Base-by-base conservation (phyloP, 2,113 vertebrate species). In the Symphodus melops region DNA sequence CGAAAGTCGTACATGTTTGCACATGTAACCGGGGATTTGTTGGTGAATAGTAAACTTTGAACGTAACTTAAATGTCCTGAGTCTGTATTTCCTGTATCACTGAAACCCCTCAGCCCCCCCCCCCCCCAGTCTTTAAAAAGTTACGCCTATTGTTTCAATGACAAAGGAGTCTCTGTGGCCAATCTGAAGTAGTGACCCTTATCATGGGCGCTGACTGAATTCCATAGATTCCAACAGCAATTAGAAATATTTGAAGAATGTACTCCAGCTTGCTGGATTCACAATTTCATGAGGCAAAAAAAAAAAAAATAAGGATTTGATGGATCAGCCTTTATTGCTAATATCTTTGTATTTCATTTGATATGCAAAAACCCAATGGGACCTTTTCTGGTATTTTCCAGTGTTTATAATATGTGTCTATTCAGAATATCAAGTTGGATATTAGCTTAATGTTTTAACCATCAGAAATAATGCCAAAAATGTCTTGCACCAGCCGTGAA, bases 101-200 rank as follows among this genome's bases (percentile, higher is more conserved):
- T 53, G 68, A 74, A 68, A 28, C 65, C 36, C 20, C 21, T 1
- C 10, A 39, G 57, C 55, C 6, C 44, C 60, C 64, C 56, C 60
- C 64, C 56, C 60, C 33, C 11, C 9, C 39, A 53, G 46, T 33
- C 59, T 75, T 86, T 62, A 66, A 88, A 75, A 84, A 84, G 75
- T 86, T 68, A 60, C 62, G 57, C 39, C 85, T 58, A 87, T 90
- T 91, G 88, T 88, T 86, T 56, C 48, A 52, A 3, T 66, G 61
- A 92, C 91, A 91, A 91, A 82, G 69, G 80, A 42, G 85, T 49
- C 83, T 86, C 82, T 89, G 83, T 91, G 71, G 51, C 77, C 60
- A 72, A 70, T 53, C 61, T 57, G 64, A 79, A 69, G 75, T 42
- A 28, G 44, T 7, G 59, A 73, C 75, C 63, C 66, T 72, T 25